Conservation (phyloP, 2,888 invertebrate genomes). For the Malacosoma neustria region DNA sequence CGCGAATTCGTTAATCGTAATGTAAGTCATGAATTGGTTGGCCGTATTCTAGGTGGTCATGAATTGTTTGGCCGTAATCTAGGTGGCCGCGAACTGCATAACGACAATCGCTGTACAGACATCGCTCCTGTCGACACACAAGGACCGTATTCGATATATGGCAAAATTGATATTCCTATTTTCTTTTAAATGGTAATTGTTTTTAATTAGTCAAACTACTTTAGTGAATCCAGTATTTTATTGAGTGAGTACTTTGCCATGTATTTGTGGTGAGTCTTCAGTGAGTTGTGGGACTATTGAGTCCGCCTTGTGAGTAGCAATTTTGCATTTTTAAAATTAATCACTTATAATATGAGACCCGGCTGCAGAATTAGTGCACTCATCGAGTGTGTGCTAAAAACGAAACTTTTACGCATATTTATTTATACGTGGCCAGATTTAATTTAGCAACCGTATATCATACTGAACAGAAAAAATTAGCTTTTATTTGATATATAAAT, state of each 20-base stretch:
- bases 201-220: constrained; percentile 9
- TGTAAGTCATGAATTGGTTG: neutral
- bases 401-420: too few species aligned
- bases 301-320: too few species aligned
- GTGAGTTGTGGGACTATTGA: too few species aligned
- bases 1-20: neutral
- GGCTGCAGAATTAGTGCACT: too few species aligned
- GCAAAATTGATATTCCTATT: constrained; percentile 38
- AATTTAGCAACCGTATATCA: too few species aligned
- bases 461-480: too few species aligned
- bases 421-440: too few species aligned
- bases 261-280: too few species aligned
- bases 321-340: too few species aligned
- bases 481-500: too few species aligned
- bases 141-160: constrained; percentile 32
- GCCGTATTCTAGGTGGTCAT: neutral
- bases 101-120: neutral
- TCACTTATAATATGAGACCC: too few species aligned
- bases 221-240: constrained; percentile 9
- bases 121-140: constrained; percentile 10
- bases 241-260: constrained; percentile 1
- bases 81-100: neutral
- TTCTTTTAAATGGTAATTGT: constrained; percentile 20
- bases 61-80: neutral
- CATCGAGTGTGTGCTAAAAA: too few species aligned